phyloP scores from a whole-genome alignment of 2,797 vertebrate species.

The Aldrovandia affinis region DNA sequence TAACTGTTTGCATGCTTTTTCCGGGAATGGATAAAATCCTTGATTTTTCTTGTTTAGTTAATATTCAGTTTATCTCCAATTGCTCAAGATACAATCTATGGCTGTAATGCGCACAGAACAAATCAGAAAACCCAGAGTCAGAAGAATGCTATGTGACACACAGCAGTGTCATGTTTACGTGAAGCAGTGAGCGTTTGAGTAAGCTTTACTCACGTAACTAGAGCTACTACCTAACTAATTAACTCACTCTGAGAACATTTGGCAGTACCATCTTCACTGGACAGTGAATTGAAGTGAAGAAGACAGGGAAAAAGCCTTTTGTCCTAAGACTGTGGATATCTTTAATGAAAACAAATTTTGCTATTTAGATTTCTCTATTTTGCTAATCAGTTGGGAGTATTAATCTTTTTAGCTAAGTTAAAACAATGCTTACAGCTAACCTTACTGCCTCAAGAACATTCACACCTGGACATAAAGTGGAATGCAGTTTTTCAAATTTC shows the following conservation, averaged over 20 bases:
- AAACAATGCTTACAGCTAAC: not conserved
- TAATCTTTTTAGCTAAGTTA: too few species aligned
- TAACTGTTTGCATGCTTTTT: too few species aligned
- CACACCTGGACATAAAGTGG: too few species aligned
- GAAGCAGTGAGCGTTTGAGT: not conserved
- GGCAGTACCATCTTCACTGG: not conserved
- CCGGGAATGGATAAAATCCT: too few species aligned
- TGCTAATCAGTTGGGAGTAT: not conserved
- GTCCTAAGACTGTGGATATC: too few species aligned
- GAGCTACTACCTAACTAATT: not conserved
- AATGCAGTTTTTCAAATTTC: too few species aligned
- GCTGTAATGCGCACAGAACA: not conserved
- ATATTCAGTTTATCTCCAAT: not conserved
- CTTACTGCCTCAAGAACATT: too few species aligned
- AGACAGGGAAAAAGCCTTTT: not conserved
- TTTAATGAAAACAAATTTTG: too few species aligned
- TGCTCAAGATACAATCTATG: not conserved
- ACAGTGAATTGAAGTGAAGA: not conserved
- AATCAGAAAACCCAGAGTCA: not conserved
- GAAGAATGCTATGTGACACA: not conserved
- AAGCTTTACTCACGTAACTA: not conserved
- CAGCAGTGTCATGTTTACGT: not conserved
- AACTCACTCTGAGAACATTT: not conserved
- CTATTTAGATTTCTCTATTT: not conserved
- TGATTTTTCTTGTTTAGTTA: not conserved